phyloP scores from a whole-genome alignment of 2,888 invertebrate genomes.

The Vandiemenella viatica region DNA sequence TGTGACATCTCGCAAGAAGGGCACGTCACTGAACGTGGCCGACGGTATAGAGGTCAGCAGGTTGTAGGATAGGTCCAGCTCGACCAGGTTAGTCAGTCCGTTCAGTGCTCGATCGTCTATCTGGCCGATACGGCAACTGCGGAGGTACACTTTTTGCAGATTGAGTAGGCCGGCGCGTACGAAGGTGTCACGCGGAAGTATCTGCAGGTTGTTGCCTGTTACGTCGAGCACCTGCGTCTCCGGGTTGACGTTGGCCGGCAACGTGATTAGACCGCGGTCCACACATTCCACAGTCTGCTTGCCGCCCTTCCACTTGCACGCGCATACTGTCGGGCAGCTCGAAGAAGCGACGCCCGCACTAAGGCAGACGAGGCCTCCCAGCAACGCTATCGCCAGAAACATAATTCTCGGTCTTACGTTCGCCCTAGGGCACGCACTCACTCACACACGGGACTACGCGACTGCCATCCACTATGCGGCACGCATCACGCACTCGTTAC shows the following conservation, averaged over 20 bases:
- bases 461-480: no score
- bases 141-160: slow-evolving; percentile 71
- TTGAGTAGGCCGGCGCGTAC: slow-evolving; percentile 65
- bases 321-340: slow-evolving; percentile 61
- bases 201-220: slow-evolving; percentile 74
- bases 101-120: slow-evolving; percentile 73
- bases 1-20: slow-evolving; percentile 66
- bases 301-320: slow-evolving; percentile 88
- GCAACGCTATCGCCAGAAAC: neutral
- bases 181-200: slow-evolving; percentile 69
- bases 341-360: slow-evolving; percentile 5
- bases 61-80: slow-evolving; percentile 76
- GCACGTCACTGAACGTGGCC: slow-evolving; percentile 60
- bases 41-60: slow-evolving; percentile 66
- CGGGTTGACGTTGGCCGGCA: slow-evolving; percentile 73
- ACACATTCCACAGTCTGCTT: slow-evolving; percentile 86
- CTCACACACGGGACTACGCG: no score
- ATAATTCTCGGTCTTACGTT: no score
- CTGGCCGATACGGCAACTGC: slow-evolving; percentile 69
- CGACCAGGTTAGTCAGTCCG: slow-evolving; percentile 76
- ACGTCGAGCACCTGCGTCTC: slow-evolving; percentile 84
- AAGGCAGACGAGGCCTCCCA: neutral
- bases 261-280: slow-evolving; percentile 63
- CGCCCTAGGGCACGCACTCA: no score
- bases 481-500: no score